Conservation (phyloP, 2,888 invertebrate genomes). For the Acleris cristana region DNA sequence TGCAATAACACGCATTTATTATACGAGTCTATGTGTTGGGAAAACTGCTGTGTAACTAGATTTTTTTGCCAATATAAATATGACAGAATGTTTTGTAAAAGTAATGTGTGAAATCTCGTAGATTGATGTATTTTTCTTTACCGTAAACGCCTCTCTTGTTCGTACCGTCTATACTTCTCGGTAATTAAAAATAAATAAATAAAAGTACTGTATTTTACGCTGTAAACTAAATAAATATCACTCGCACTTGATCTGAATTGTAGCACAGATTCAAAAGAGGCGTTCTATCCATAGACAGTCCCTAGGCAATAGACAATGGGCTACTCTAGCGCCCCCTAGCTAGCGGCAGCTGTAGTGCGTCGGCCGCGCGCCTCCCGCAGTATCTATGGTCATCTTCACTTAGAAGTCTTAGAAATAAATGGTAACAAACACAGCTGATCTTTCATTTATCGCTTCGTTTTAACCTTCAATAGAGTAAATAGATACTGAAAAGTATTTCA, state of each 20-base stretch:
- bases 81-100: slow-evolving; percentile 70
- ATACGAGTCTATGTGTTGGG: slow-evolving; percentile 56
- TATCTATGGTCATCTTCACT: slow-evolving; percentile 77
- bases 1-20: slow-evolving; percentile 33
- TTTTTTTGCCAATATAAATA: slow-evolving; percentile 61
- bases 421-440: slow-evolving; percentile 80
- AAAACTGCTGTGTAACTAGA: slow-evolving; percentile 52
- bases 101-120: slow-evolving; percentile 51
- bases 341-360: slow-evolving; percentile 66
- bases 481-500: slow-evolving; percentile 35
- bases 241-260: not conserved
- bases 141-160: slow-evolving; percentile 55
- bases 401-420: slow-evolving; percentile 80
- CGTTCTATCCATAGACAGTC: slow-evolving; percentile 51
- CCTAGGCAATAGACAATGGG: slow-evolving; percentile 39
- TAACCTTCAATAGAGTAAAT: slow-evolving; percentile 38
- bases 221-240: no score
- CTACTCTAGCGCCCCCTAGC: slow-evolving; percentile 63
- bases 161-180: not conserved
- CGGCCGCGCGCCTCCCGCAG: slow-evolving; percentile 78
- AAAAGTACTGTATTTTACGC: no score
- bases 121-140: slow-evolving; percentile 59
- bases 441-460: slow-evolving; percentile 80
- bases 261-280: slow-evolving; percentile 43
- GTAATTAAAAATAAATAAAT: not conserved